Conservation (phyloP, 2,888 invertebrate species). For the Cataglyphis livida region DNA sequence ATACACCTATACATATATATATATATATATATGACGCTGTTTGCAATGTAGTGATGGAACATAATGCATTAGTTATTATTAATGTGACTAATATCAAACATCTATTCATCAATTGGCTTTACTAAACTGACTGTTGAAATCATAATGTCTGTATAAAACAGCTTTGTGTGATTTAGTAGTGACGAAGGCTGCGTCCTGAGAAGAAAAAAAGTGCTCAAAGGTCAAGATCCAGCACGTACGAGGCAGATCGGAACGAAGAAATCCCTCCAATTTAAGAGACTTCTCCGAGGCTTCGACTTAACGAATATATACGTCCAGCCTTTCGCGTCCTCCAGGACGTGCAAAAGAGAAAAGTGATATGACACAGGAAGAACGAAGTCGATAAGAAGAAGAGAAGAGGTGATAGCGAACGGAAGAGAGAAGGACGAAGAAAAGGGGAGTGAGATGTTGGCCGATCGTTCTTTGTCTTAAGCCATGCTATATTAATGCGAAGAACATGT, state of each 20-base stretch:
- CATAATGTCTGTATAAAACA: not conserved
- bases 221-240: slow-evolving; percentile 70
- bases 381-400: slow-evolving; percentile 49
- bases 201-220: slow-evolving; percentile 49
- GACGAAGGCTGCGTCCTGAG: slow-evolving; percentile 15
- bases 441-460: slow-evolving; percentile 78
- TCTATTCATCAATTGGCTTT: slow-evolving; percentile 2
- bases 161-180: slow-evolving; percentile 33
- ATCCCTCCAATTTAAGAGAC: slow-evolving; percentile 83
- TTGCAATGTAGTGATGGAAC: not conserved
- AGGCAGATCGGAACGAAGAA: slow-evolving; percentile 70
- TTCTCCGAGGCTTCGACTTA: slow-evolving; percentile 82
- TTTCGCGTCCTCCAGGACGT: slow-evolving; percentile 67
- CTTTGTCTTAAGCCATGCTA: slow-evolving; percentile 85
- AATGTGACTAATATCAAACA: not conserved
- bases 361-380: slow-evolving; percentile 26
- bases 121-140: slow-evolving; percentile 3
- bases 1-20: too few species aligned
- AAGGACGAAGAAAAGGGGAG: slow-evolving; percentile 67
- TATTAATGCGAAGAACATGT: slow-evolving; percentile 85
- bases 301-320: slow-evolving; percentile 83
- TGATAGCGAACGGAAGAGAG: slow-evolving; percentile 57
- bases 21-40: not conserved
- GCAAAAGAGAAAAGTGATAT: slow-evolving; percentile 57
- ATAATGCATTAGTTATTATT: not conserved